Evolutionary conservation across 1,140 invertebrate species (phyloP), one percentile per base, ranked within the genome.

Genomic region (Drosophila albomicans): DNA sequence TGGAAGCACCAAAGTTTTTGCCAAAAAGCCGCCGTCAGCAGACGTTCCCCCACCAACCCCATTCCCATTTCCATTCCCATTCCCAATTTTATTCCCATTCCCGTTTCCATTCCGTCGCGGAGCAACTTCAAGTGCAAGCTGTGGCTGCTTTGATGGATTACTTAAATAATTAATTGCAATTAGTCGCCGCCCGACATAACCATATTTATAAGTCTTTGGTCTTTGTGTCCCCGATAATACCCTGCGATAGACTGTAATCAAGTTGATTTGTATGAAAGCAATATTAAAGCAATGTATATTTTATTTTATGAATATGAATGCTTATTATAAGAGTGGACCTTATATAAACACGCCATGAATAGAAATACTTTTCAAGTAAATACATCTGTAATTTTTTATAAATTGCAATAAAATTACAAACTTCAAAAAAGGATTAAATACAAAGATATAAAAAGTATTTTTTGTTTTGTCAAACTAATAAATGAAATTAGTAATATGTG

Each of bases 101-200:
- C 28, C 15, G 43, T n/a, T 15, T 10, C 15, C 52, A 6, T 11
- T 16, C 30, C 20, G 8, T 16, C 61, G 38, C n/a, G 58, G 25
- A 52, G 32, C 65, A 61, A 71, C 72, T 57, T 56, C 54, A 73
- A 67, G 78, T 75, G 63, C 32, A 46, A 61, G 75, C 63, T 41
- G 49, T 49, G 57, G 62, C 30, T 58, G 25, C 48, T 82, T 71
- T 87, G 84, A 87, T 87, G 84, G 84, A 87, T 87, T 88, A 84
- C 80, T 72, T 76, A 69, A 84, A 88, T 88, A 84, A 88, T 88
- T 87, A 88, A 87, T 87, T 88, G 84, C 84, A 87, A 88, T 87
- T 84, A 87, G 73, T 35, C 61, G 65, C 63, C 61, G 61, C 54
- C 79, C 64, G 73, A 74, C 67, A 65, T 80, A 79, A 43, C 59